Conservation (phyloP, 2,888 invertebrate genomes). For the Apamea epomidion region DNA sequence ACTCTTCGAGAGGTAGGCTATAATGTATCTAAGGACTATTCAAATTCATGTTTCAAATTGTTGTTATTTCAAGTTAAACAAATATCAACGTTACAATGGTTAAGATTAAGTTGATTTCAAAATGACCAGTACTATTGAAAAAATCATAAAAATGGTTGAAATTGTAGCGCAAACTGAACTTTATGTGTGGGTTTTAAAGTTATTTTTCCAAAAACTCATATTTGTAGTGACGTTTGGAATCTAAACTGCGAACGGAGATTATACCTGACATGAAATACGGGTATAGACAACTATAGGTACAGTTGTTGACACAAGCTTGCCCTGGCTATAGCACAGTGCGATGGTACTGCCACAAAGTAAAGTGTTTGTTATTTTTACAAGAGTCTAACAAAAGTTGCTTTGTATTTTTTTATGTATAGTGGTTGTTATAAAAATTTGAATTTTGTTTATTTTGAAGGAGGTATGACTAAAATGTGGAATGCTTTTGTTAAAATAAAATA, state of each 20-base stretch:
- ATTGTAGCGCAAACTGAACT: not conserved
- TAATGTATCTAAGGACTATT: not conserved
- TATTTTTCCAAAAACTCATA: not conserved
- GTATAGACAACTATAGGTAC: constrained; percentile 2
- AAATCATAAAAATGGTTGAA: too few relatives aligned
- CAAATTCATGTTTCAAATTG: too few relatives aligned
- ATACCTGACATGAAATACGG: not conserved
- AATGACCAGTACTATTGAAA: too few relatives aligned
- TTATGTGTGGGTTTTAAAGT: not conserved
- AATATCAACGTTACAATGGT: too few relatives aligned
- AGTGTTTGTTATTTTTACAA: constrained; percentile 26
- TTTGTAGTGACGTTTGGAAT: not conserved
- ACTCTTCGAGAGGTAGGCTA: too few relatives aligned
- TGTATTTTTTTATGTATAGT: constrained; percentile 4
- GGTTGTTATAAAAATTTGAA: constrained; percentile 9
- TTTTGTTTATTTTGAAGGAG: not conserved
- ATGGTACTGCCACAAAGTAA: constrained; percentile 36
- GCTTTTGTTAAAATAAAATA: not conserved
- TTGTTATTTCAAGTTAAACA: too few relatives aligned
- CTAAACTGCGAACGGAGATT: not conserved
- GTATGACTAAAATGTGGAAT: not conserved
- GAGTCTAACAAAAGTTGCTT: not conserved
- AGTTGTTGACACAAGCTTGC: constrained; percentile 50
- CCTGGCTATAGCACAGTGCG: constrained; percentile 14
- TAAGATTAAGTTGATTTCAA: too few relatives aligned